Evolutionary conservation across 2,113 vertebrate genomes (phyloP), one percentile per base, ranked within the genome.

Genomic region (Urocynchramus pylzowi): DNA sequence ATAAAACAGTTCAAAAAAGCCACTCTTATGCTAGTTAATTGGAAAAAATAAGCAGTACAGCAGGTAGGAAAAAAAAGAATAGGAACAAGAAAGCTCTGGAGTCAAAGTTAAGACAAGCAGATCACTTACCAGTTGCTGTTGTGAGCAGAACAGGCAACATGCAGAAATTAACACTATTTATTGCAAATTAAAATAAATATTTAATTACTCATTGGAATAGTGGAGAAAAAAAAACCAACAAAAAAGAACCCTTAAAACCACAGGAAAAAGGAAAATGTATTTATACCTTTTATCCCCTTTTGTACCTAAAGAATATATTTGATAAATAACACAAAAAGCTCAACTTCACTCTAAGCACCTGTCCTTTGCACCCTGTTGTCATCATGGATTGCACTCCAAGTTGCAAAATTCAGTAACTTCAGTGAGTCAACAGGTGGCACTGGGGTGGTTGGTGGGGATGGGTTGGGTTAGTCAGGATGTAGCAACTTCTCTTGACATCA

Each of bases 161-260:
- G 22, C 10, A n/a, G n/a, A 69, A 80, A 69, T 31, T 15, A 59
- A 27, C 31, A 14, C 28, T 22, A 28, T 54, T 85, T 76, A 35
- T 35, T 67, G 4, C 3, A 24, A 54, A 31, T 44, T 60, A 70
- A 70, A 80, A 75, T 19, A 33, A 39, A 12, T 44, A 83, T 35
- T 70, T 30, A 27, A 35, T 68, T 77, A 27, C 13, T 52, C 5
- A 47, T 31, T 77, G 52, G 22, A 52, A 15, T 12, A 44, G 11
- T 7, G 22, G 37, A 52, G 20, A 8, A 7, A 4, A 57, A n/a
- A 53, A 44, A 8, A 44, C 18, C 7, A 17, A 26, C 6, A 35
- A 7, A 5, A n/a, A n/a, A 79, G 23, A 17, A 1, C 2, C 9
- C 6, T 27, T 24, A 61, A 75, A 26, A 7, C 0, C 17, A 54